Evolutionary conservation across 2,888 invertebrate genomes (phyloP), one percentile per base, ranked within the genome.

Genomic region (Dexiosoma caninum): DNA sequence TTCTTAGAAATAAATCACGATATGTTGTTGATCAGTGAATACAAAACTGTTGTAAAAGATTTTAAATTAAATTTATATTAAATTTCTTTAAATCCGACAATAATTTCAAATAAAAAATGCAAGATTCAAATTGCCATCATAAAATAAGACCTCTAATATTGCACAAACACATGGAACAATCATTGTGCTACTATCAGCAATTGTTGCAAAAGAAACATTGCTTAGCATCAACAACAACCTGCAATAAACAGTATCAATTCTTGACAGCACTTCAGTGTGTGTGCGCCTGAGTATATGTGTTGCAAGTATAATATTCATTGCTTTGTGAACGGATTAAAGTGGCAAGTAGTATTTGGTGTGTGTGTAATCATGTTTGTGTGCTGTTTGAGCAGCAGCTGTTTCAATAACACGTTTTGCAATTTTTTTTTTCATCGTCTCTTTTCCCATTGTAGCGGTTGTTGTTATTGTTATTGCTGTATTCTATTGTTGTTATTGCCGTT

Each of bases 361-460:
- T 57, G 21, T 19, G 21, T 30, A 12, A 57, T 37, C 14, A n/a
- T 23, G 42, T 27, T 5, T 16, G n/a, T 27, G n/a, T 21, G 21
- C 40, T 53, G 42, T 70, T 64, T 64, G 23, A 49, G 40, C 62
- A 81, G 80, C 81, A 81, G 81, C 81, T 81, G 81, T 81, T 72
- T 64, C 69, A 69, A 77, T 74, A 77, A 77, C 77, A 77, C 72
- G 81, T 81, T 81, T 62, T 76, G 6, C 30, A 37, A 14, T 67
- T n/a, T 49, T 32, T 23, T 46, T 64, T 19, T 64, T 21, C 21
- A 8, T 19, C 37, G n/a, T 40, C 9, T 42, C 19, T 23, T 16
- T 37, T 21, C 19, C 3, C 57, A 57, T 66, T 59, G n/a, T 59
- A 75, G 21, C 55, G 59, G 35, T 35, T 44, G 14, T 74, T 62